These are phyloP conservation scores for Cephalopholis sonnerati DNA, from an alignment of 2,113 vertebrate genomes.

Conservation along the genomic window DNA sequence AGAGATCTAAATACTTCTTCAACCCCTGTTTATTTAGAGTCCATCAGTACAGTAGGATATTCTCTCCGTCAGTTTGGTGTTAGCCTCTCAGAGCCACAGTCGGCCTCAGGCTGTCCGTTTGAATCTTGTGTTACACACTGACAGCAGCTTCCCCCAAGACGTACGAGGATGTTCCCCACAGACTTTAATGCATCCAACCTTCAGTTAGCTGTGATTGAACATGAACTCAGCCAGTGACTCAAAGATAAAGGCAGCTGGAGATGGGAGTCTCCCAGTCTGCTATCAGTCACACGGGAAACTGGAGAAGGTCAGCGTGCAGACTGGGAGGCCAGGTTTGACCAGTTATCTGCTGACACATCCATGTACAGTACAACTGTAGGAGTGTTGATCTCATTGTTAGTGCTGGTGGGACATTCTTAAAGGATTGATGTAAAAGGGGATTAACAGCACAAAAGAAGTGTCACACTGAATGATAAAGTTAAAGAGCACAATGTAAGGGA, in stretches of 20 bases:
- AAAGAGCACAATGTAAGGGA: neutral
- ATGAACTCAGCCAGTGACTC: constrained; percentile 43
- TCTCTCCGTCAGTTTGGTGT: neutral
- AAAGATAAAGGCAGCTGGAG: constrained; percentile 61
- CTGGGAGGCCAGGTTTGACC: constrained; percentile 39
- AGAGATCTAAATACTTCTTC: too few species aligned
- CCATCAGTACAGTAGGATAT: neutral
- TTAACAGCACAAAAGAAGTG: neutral
- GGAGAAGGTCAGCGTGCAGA: constrained; percentile 74
- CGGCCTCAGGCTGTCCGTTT: constrained; percentile 11
- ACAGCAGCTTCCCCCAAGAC: neutral
- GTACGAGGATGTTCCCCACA: neutral
- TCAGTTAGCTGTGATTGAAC: constrained; percentile 6
- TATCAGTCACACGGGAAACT: constrained; percentile 69
- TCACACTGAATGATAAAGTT: neutral
- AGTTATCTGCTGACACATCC: constrained; percentile 48
- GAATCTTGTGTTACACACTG: constrained; percentile 17
- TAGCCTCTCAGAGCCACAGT: neutral
- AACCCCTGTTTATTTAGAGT: too few species aligned
- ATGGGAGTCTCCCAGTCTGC: constrained; percentile 63
- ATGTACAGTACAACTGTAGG: neutral
- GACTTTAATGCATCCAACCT: neutral
- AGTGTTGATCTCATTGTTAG: neutral
- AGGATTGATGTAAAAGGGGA: neutral
- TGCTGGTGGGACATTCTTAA: neutral